Conservation (phyloP, 2,113 vertebrate genomes). For the Dasyornis broadbenti region DNA sequence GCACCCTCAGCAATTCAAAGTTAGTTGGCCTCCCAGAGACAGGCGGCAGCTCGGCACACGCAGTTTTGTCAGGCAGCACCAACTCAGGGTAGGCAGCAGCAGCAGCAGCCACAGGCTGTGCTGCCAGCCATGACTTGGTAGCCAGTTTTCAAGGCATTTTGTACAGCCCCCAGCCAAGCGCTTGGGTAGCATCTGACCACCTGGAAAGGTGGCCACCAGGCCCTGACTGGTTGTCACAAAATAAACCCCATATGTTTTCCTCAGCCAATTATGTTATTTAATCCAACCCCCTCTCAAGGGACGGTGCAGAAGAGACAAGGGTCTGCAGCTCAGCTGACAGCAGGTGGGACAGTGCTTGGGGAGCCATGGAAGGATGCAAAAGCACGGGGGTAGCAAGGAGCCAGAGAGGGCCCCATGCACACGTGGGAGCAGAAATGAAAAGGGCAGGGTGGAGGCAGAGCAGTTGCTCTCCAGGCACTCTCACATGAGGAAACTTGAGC, state of each 20-base stretch:
- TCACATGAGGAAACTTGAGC: neutral
- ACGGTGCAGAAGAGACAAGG: neutral
- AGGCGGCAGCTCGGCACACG: neutral
- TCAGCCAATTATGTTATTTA: neutral
- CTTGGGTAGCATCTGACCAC: neutral
- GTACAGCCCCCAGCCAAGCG: neutral
- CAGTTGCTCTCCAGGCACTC: neutral
- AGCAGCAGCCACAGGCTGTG: neutral
- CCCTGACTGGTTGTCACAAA: neutral
- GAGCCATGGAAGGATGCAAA: neutral
- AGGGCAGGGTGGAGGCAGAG: neutral
- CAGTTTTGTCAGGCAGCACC: neutral
- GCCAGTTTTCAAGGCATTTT: neutral
- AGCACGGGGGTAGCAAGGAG: neutral
- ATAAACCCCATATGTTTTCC: rapidly evolving
- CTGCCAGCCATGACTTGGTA: neutral
- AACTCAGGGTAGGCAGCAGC: neutral
- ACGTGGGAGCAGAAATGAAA: neutral
- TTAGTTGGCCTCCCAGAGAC: rapidly evolving
- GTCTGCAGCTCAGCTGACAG: neutral
- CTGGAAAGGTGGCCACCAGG: neutral
- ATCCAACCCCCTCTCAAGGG: neutral
- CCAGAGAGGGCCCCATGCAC: rapidly evolving
- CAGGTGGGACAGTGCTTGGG: rapidly evolving
- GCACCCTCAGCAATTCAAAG: neutral